Evolutionary conservation across 1,140 invertebrate genomes (phyloP).

Genomic region (Leucophenga varia): DNA sequence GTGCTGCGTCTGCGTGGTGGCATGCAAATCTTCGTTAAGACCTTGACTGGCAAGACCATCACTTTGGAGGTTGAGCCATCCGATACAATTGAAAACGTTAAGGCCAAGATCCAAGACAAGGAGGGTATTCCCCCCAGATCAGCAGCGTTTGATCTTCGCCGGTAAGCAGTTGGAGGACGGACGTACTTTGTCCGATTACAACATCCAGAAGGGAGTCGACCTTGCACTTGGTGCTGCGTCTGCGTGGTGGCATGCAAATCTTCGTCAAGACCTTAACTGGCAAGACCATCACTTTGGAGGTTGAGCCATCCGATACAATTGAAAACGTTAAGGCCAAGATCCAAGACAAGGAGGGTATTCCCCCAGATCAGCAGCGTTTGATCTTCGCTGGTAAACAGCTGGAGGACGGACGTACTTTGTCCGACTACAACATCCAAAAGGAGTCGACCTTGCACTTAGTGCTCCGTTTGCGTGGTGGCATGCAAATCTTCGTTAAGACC

Average conservation of each 20-base stretch:
- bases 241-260: slow-evolving; percentile 93
- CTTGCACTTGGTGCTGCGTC: slow-evolving; percentile 82
- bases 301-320: no score
- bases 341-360: no score
- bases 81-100: slow-evolving; percentile 73
- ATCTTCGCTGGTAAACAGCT: no score
- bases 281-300: no score
- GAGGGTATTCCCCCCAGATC: slow-evolving; percentile 63
- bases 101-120: slow-evolving; percentile 73
- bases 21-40: slow-evolving; percentile 65
- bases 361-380: no score
- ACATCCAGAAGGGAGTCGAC: slow-evolving; percentile 91
- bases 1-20: slow-evolving; percentile 75
- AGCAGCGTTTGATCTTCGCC: slow-evolving; percentile 65
- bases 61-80: slow-evolving; percentile 60
- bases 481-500: slow-evolving; percentile 93
- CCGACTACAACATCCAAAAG: slow-evolving; percentile 68
- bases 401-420: slow-evolving; percentile 11
- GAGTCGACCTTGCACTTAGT: slow-evolving; percentile 78
- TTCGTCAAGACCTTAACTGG: no score
- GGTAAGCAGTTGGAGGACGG: slow-evolving; percentile 73
- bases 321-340: no score
- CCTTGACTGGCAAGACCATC: slow-evolving; percentile 11
- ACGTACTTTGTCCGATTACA: slow-evolving; percentile 77
- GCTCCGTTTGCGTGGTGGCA: slow-evolving; percentile 69